These are phyloP conservation scores for Trissolcus brochymenae DNA, from an alignment of 2,888 invertebrate genomes.

Conservation along the genomic window DNA sequence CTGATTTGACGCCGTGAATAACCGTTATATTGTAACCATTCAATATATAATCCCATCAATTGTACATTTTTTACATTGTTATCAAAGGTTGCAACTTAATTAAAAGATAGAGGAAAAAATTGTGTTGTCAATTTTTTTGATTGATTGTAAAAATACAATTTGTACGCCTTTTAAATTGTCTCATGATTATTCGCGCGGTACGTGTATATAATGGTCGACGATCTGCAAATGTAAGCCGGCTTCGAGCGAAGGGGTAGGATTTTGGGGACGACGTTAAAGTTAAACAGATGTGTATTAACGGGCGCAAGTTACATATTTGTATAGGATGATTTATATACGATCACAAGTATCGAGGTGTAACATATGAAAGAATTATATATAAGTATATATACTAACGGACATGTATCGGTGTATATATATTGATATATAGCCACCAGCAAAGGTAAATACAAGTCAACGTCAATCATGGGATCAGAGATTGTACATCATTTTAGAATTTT, in stretches of 20 bases:
- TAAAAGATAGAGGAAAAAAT: not conserved
- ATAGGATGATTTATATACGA: constrained; percentile 67
- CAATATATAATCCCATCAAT: too few species aligned
- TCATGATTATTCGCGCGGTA: constrained; percentile 37
- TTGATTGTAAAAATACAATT: not conserved
- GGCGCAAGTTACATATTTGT: constrained; percentile 71
- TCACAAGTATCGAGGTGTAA: constrained; percentile 69
- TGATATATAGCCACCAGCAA: constrained; percentile 11
- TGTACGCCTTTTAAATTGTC: constrained; percentile 19
- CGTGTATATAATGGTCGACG: constrained; percentile 38
- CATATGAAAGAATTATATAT: constrained; percentile 61
- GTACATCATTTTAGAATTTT: constrained; percentile 37
- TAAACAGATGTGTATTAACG: constrained; percentile 74
- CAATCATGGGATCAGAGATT: constrained; percentile 45
- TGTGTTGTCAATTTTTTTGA: constrained; percentile 6
- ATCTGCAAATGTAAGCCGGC: constrained; percentile 28
- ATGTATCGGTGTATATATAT: constrained; percentile 26
- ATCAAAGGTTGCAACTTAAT: constrained; percentile 1
- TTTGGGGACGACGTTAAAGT: constrained; percentile 65
- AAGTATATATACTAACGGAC: constrained; percentile 7
- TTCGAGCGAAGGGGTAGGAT: constrained; percentile 13
- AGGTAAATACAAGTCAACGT: constrained; percentile 33
- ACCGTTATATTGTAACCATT: not conserved
- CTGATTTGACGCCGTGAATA: not conserved
- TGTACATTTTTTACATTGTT: too few species aligned